Percentiles rank a stretch among this genome's conserved stretches.
Conservation (phyloP, 37 sponge, comb jelly and placozoan genomes). For the Amphimedon queenslandica region DNA sequence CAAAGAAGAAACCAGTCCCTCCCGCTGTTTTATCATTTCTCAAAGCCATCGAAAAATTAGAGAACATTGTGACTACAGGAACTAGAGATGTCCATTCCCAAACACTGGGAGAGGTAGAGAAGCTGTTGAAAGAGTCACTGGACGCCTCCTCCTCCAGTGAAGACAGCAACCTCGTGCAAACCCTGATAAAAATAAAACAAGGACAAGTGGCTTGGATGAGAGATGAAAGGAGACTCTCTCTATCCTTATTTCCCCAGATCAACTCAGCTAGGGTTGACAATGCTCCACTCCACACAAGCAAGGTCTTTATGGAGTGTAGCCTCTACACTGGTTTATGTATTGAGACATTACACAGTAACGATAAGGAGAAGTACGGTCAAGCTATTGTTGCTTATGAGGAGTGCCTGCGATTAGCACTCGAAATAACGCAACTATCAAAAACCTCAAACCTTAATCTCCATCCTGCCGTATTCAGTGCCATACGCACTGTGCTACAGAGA, state of each 20-base stretch:
- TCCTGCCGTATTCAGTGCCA: constrained; percentile 28
- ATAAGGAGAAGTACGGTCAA: neutral
- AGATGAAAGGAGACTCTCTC: constrained; percentile 6
- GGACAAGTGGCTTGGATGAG: constrained; percentile 42
- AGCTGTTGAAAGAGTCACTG: constrained; percentile 16
- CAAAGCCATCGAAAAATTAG: constrained; percentile 27
- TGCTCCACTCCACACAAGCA: constrained; percentile 34
- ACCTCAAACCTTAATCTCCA: constrained; percentile 9
- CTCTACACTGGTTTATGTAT: constrained; percentile 31
- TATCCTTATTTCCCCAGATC: constrained; percentile 5
- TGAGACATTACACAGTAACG: constrained; percentile 14
- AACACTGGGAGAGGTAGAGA: constrained; percentile 12
- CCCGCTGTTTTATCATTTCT: constrained; percentile 21
- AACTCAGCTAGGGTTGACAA: constrained; percentile 10
- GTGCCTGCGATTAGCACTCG: constrained; percentile 13
- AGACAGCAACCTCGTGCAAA: constrained; percentile 22
- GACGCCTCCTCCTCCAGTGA: constrained; percentile 29
- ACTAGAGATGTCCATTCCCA: neutral
- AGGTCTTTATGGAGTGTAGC: constrained; percentile 40
- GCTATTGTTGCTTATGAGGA: constrained; percentile 51
- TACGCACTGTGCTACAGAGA: constrained; percentile 17
- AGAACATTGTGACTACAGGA: neutral
- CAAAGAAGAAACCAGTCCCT: constrained; percentile 43
- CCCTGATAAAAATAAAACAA: constrained; percentile 25
- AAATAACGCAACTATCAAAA: constrained; percentile 6